These are phyloP conservation scores for Sandelia bainsii DNA, from an alignment of 2,797 vertebrate genomes.

Conservation along the genomic window DNA sequence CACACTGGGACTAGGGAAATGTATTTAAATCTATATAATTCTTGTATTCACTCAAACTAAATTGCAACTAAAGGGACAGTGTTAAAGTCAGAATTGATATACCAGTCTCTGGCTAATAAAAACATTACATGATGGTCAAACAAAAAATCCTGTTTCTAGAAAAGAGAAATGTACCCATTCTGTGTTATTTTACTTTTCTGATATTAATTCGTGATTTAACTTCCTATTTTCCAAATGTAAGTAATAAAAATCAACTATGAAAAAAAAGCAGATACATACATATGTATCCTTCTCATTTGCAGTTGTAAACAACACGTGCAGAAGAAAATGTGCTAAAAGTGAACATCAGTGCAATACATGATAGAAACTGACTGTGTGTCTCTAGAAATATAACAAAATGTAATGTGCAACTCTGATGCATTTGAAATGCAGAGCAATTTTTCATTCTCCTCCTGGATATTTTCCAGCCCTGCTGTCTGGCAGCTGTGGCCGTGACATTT, in stretches of 20 bases:
- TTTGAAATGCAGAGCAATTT: slow-evolving; percentile 27
- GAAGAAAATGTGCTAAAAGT: background rate
- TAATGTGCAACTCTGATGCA: slow-evolving; percentile 7
- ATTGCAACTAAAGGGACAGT: no score
- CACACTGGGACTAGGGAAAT: slow-evolving; percentile 23
- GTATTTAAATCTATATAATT: slow-evolving; percentile 25
- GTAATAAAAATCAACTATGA: background rate
- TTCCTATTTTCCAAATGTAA: background rate
- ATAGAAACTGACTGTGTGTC: slow-evolving; percentile 38
- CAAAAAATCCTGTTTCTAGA: background rate
- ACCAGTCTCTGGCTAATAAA: background rate
- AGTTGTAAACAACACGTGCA: background rate
- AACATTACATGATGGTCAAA: background rate
- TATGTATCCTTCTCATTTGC: background rate
- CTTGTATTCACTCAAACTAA: slow-evolving; percentile 37
- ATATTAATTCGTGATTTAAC: background rate
- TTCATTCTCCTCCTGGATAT: slow-evolving; percentile 38
- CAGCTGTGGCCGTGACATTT: slow-evolving; percentile 57
- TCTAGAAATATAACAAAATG: slow-evolving; percentile 34
- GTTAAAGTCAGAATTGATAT: no score
- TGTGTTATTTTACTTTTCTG: background rate
- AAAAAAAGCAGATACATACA: background rate
- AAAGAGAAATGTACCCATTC: background rate
- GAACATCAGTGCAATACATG: background rate
- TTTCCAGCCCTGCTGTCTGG: slow-evolving; percentile 35